A percentile compares a stretch with the other conserved stretches of the same genome.
Conservation (phyloP, 1,140 invertebrate species). For the Hylyphantes graminicola region DNA sequence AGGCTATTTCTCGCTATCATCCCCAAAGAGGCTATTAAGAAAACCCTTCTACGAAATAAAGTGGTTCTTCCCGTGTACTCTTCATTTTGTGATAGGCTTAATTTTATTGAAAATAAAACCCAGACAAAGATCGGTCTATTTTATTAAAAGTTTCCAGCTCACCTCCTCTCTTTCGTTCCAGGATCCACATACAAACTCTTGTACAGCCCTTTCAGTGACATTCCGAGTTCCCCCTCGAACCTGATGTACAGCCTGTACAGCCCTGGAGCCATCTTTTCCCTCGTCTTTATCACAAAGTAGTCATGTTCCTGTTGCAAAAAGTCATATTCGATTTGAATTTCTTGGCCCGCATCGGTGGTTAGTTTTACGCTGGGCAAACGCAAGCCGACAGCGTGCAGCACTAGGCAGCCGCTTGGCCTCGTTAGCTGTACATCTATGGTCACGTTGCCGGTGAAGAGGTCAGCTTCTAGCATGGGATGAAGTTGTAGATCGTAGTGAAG, state of each 20-base stretch:
- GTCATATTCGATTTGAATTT: conserved; percentile 64
- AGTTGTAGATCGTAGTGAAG: conserved; percentile 83
- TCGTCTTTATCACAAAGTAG: conserved; percentile 75
- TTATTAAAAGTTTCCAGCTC: conserved; percentile 37
- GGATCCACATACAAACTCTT: conserved; percentile 78
- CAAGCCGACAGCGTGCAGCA: conserved; percentile 73
- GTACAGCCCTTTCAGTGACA: conserved; percentile 82
- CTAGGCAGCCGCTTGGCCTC: conserved; percentile 73
- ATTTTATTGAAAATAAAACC: no score
- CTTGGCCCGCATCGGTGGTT: not conserved
- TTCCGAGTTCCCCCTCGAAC: conserved; percentile 76
- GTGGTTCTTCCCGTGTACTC: no score
- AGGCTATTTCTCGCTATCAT: no score
- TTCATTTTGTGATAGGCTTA: no score
- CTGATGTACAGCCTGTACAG: conserved; percentile 64
- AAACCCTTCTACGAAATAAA: no score
- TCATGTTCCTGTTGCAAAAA: conserved; percentile 74
- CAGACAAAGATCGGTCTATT: no score
- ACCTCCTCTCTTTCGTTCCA: conserved; percentile 73
- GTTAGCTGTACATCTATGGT: conserved; percentile 77
- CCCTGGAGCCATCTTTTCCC: conserved; percentile 68
- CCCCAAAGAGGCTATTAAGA: no score
- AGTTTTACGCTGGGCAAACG: conserved; percentile 24
- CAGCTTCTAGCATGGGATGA: conserved; percentile 82
- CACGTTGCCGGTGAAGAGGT: conserved; percentile 84